phyloP scores from a whole-genome alignment of 37 sponge, comb jelly and placozoan species.

The Bolinopsis microptera region DNA sequence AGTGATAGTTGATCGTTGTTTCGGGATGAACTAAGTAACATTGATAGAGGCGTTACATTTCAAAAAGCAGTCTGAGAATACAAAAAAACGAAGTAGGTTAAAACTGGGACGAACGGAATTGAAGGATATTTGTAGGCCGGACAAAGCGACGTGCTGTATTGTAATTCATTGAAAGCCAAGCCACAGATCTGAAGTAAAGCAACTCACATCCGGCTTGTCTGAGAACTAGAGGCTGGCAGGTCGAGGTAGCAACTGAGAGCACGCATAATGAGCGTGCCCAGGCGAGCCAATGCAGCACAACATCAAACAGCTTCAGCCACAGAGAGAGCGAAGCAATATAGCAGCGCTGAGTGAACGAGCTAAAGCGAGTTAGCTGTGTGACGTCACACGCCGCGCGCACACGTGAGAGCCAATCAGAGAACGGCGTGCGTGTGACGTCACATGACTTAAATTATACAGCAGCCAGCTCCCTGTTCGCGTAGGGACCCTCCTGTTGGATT shows the following conservation, averaged over 20 bases:
- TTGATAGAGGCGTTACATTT: too few relatives aligned
- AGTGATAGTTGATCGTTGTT: too few relatives aligned
- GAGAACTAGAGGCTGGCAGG: background rate
- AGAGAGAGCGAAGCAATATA: background rate
- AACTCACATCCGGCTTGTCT: background rate
- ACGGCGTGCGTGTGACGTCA: background rate
- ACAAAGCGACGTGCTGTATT: background rate
- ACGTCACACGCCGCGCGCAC: background rate
- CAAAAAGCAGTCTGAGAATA: too few relatives aligned
- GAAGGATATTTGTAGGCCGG: background rate
- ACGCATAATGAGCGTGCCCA: background rate
- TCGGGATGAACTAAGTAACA: too few relatives aligned
- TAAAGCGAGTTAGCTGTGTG: background rate
- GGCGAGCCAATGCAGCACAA: background rate
- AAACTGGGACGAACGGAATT: background rate
- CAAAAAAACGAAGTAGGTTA: too few relatives aligned
- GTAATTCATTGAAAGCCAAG: background rate
- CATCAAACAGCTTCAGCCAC: background rate
- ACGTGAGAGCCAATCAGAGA: background rate
- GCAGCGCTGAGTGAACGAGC: background rate
- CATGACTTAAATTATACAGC: background rate
- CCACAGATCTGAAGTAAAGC: background rate
- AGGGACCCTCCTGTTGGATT: background rate
- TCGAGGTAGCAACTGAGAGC: background rate
- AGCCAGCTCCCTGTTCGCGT: background rate